Percentiles rank a stretch among this genome's conserved stretches.
These are phyloP conservation scores for Neopelma chrysocephalum DNA, from an alignment of 2,797 vertebrate species.

Conservation along the genomic window DNA sequence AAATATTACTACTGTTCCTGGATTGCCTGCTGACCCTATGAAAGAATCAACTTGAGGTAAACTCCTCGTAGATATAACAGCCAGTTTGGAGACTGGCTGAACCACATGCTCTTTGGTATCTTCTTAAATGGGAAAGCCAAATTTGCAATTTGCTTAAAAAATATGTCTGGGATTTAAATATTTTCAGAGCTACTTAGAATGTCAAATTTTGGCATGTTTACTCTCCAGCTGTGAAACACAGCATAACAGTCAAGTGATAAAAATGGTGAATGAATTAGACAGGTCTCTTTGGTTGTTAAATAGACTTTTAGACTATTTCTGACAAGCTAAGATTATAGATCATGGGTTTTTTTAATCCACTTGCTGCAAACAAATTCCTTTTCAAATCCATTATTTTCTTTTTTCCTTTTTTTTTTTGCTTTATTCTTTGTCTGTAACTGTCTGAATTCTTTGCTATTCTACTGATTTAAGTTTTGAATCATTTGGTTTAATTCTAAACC, in stretches of 20 bases:
- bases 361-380: not conserved
- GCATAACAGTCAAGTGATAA: constrained; percentile 40
- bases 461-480: constrained; percentile 29
- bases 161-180: constrained; percentile 63
- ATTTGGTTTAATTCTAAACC: constrained; percentile 67
- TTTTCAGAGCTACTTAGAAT: constrained; percentile 64
- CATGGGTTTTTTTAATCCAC: not conserved
- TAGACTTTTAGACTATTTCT: constrained; percentile 1
- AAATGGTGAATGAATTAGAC: constrained; percentile 48
- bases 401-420: not conserved
- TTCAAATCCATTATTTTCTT: not conserved
- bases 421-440: not conserved
- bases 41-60: constrained; percentile 60
- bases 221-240: constrained; percentile 55
- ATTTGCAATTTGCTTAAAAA: constrained; percentile 65
- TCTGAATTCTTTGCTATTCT: not conserved
- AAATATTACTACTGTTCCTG: constrained; percentile 65
- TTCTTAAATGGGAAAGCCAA: constrained; percentile 46
- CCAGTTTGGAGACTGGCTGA: constrained; percentile 43
- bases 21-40: constrained; percentile 58
- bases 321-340: not conserved
- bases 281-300: constrained; percentile 33
- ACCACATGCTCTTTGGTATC: constrained; percentile 64
- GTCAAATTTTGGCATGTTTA: constrained; percentile 65
- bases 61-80: constrained; percentile 36